Evolutionary conservation across 2,888 invertebrate genomes (phyloP), one percentile per base, ranked within the genome.

Genomic region (Idaea biselata): DNA sequence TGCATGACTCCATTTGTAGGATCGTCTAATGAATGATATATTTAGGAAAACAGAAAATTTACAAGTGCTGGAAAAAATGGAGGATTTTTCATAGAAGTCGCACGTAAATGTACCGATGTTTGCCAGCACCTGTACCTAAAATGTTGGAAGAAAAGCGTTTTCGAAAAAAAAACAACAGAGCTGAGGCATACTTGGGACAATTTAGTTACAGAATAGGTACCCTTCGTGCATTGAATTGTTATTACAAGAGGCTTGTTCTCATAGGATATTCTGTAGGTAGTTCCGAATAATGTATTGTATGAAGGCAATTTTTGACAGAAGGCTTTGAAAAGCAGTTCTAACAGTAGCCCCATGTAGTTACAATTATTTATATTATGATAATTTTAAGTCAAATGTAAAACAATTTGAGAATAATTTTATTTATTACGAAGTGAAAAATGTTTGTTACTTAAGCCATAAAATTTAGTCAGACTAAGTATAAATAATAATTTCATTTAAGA

Each of bases 401-500:
- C 44, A 44, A 44, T 44, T 44, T 44, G 44, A 44, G 11, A 8
- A 44, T 44, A 44, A 44, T 44, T 44, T 44, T 14, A 44, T 8
- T 44, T 44, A 44, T 44, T 44, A 44, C 14, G 14, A 44, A 11
- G 14, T 14, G 44, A 11, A 44, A 14, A 44, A 11, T 44, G 44
- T 44, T 44, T 44, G 44, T 44, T 44, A 44, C 44, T 44, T 44
- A 44, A 44, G 44, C 44, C 44, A 44, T 44, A 44, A 44, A 44
- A 44, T 44, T 8, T 44, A 44, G 44, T 44, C 44, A 44, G 44
- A 44, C 44, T 44, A 44, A 44, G 44, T 44, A 44, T 44, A 8
- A 11, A 44, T 44, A 14, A 44, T 44, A 44, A 44, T 44, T 44
- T 25, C 25, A 25, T 25, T 14, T 44, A 44, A 44, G 44, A n/a